Evolutionary conservation across 2,113 vertebrate species (phyloP).

Genomic region (Oryzias curvinotus): DNA sequence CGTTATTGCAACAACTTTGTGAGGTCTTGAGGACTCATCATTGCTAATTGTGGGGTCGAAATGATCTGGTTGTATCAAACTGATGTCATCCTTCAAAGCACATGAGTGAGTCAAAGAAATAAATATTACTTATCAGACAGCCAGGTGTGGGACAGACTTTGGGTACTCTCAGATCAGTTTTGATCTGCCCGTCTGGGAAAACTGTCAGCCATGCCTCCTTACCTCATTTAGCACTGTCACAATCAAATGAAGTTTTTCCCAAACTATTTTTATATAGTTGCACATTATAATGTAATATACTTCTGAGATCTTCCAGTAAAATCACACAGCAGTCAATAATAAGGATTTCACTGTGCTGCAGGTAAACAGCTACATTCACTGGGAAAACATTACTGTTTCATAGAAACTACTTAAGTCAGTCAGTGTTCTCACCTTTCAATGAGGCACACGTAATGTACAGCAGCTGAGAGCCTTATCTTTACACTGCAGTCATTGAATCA

Average conservation of each 20-base stretch:
- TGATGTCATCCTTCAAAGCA: constrained; percentile 50
- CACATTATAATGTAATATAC: too few species aligned
- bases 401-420: too few species aligned
- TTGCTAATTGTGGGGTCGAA: constrained; percentile 42
- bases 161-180: background rate
- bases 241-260: background rate
- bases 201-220: background rate
- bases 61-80: constrained; percentile 14
- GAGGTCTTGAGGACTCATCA: constrained; percentile 34
- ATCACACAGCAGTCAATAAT: too few species aligned
- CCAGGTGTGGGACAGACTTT: constrained; percentile 26
- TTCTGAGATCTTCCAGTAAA: too few species aligned
- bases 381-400: too few species aligned
- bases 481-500: too few species aligned
- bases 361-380: too few species aligned
- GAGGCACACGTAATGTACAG: too few species aligned
- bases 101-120: constrained; percentile 44
- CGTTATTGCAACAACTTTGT: constrained; percentile 17
- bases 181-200: background rate
- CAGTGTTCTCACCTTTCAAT: too few species aligned
- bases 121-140: constrained; percentile 24
- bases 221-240: background rate
- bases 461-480: too few species aligned
- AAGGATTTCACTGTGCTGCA: too few species aligned
- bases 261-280: too few species aligned